Evolutionary conservation across 2,888 invertebrate species (phyloP), one percentile per base, ranked within the genome.

Genomic region (Tromatobia lineatoria): DNA sequence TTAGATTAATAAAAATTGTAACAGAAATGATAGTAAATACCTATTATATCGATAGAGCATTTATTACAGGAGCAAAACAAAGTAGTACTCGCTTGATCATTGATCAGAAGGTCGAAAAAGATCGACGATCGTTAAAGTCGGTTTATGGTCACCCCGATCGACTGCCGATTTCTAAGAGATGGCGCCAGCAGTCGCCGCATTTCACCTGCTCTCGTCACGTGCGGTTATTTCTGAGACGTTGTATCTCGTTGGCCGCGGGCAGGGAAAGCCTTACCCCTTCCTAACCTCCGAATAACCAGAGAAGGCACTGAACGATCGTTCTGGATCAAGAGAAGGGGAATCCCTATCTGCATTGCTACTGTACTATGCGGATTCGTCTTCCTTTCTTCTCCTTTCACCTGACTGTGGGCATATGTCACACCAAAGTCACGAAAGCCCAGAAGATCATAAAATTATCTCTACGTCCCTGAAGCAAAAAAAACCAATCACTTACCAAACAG

Each of bases 221-320:
- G 15, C 61, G 18, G 71, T 42, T 57, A 61, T 71, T 71, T 18
- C 15, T 59, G 23, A 45, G 50, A 23, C 59, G 69, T 13, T 50
- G 64, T 3, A 20, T 13, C 61, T 69, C 38, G 29, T 79, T 89
- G 86, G 89, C 91, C 90, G 89, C 89, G 82, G 91, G 91, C 91
- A 91, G 92, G 88, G 92, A 92, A 92, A 91, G 92, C 90, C 34
- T 64, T 20, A 10, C 67, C 85, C 80, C 52, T 52, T 66, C 71
- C 50, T 52, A 45, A 78, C 71, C 78, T 79, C 79, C 71, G 23
- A 34, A 18, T n/a, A 8, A 8, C 18, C 57, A 34, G 38, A 59
- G 70, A 70, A 81, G 75, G 42, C 75, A 54, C 54, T 42, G 47
- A 29, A 64, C 74, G 79, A 74, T 79, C 73, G 64, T 45, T 25